Percentiles rank a stretch among this genome's conserved stretches.
Evolutionary conservation across 2,113 vertebrate genomes (phyloP).

Genomic region (Salvator merianae): DNA sequence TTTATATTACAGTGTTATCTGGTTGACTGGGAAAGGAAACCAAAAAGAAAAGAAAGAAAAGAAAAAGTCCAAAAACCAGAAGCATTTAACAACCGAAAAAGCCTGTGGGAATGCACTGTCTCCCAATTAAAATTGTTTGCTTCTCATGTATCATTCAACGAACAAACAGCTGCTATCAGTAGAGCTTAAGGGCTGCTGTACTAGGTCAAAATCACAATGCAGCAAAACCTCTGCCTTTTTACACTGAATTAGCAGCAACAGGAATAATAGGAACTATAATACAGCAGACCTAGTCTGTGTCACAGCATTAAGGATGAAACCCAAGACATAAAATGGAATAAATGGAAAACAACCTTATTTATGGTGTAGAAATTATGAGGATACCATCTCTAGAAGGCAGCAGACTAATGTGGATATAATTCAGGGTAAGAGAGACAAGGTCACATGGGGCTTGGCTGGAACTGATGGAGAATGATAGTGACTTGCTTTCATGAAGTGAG

Average conservation of each 20-base stretch:
- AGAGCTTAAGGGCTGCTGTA: constrained; percentile 4
- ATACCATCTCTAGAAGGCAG: no score
- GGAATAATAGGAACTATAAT: background rate
- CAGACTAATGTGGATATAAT: no score
- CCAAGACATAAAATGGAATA: no score
- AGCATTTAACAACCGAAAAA: constrained; percentile 2
- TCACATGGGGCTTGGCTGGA: no score
- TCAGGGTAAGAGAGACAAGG: no score
- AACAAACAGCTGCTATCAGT: constrained; percentile 10
- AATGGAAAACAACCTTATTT: no score
- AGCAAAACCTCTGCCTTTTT: background rate
- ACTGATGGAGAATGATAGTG: no score
- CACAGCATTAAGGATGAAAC: background rate
- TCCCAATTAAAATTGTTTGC: constrained; percentile 19
- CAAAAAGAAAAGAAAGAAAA: background rate
- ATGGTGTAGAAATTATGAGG: no score
- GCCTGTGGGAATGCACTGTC: background rate
- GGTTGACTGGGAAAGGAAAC: background rate
- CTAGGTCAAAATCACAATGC: background rate
- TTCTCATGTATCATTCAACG: constrained; percentile 4
- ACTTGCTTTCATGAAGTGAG: no score
- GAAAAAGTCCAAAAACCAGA: background rate
- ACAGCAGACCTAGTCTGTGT: background rate
- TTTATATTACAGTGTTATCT: background rate
- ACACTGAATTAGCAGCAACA: background rate